Base-by-base conservation (phyloP, 2,797 vertebrate species). In the Naso thynnoides region DNA sequence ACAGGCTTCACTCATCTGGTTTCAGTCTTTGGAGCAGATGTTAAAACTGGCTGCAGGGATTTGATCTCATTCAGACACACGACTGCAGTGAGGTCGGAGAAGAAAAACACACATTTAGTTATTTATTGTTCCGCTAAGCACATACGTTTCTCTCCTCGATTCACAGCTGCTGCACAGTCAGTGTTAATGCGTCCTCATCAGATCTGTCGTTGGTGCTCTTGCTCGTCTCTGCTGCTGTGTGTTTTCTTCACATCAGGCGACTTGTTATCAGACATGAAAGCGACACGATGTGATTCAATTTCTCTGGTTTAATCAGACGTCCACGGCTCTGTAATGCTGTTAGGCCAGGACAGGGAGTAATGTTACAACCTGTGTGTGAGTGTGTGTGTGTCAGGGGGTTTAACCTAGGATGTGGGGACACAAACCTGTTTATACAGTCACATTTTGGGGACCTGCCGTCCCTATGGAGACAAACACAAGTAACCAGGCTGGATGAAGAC, bases 281-380 rank as follows among this genome's bases (percentile, higher is more conserved):
- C 29, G 27, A 80, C 86, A 80, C 76, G 33, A 18, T 4, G 59
- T 80, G 78, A 90, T 90, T 84, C 19, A 13, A 89, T 90, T 89
- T 77, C 68, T 58, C 47, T 9, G 73, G 8, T 79, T 79, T 80
- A 81, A 87, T 87, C 78, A 69, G 83, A 83, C 70, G 44, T 68
- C 64, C 39, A 66, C 69, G 64, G 81, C 49, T 70, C 50, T 27
- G 3, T 89, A 80, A 90, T 65, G 78, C 47, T 64, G 79, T 88
- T 86, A 88, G 29, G 21, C 11, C 26, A 24, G 78, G 66, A 73
- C 66, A 24, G 68, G 57, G 60, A 58, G 69, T 79, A 26, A 76
- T 50, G 77, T 70, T 79, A 62, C 56, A 76, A 29, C 58, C 29
- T 42, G n/a, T 7, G 23, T 33, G 31, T 33, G 31, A 8, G n/a